These are phyloP conservation scores for Sebastolobus altivelis DNA, from an alignment of 2,797 vertebrate genomes.

Conservation along the genomic window DNA sequence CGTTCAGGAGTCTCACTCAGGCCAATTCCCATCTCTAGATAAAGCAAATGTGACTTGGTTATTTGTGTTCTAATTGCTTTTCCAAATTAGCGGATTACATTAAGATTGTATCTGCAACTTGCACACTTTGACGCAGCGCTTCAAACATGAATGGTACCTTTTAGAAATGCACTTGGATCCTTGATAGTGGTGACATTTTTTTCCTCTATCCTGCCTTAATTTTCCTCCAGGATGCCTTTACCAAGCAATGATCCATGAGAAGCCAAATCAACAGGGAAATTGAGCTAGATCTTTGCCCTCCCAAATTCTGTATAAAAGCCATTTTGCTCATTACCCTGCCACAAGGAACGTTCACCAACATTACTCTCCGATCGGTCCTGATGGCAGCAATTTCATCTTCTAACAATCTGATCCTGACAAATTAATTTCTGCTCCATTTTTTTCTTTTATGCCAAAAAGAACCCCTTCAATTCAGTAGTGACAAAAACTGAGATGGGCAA, in stretches of 20 bases:
- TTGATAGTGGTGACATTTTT: conserved; percentile 47
- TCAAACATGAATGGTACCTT: conserved; percentile 60
- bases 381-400: conserved; percentile 82
- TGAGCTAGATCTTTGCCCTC: conserved; percentile 72
- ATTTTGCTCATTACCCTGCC: conserved; percentile 77
- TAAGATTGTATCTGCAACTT: conserved; percentile 65
- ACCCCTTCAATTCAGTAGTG: conserved; percentile 35
- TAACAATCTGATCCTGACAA: conserved; percentile 80
- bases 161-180: conserved; percentile 53
- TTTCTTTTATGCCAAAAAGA: conserved; percentile 25
- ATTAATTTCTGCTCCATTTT: conserved; percentile 69
- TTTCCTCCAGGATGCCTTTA: conserved; percentile 56
- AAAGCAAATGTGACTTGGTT: conserved; percentile 56
- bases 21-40: conserved; percentile 53
- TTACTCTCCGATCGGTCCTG: conserved; percentile 80
- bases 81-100: conserved; percentile 64
- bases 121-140: conserved; percentile 23
- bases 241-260: conserved; percentile 74
- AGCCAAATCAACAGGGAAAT: conserved; percentile 80
- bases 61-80: conserved; percentile 64
- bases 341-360: conserved; percentile 70
- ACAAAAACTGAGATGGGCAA: conserved; percentile 68
- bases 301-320: conserved; percentile 67
- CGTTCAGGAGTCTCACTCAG: conserved; percentile 24
- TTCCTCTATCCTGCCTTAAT: conserved; percentile 48